Conservation (phyloP, 2,113 vertebrate genomes). For the Choloepus hoffmanni region DNA sequence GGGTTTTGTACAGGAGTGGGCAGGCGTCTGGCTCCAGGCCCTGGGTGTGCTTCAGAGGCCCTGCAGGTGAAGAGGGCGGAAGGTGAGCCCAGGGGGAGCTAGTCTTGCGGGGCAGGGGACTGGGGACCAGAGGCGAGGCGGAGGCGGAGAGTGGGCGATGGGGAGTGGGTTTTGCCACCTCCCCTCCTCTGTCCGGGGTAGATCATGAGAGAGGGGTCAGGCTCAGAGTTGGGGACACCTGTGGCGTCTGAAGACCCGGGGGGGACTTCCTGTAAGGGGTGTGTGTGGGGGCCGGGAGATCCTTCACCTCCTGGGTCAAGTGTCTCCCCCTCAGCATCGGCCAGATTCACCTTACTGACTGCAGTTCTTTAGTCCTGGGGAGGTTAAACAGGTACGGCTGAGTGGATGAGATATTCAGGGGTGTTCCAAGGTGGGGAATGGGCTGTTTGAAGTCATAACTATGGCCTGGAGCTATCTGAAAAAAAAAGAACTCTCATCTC, state of each 20-base stretch:
- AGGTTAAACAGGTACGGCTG: constrained; percentile 34
- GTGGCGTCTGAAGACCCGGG: neutral
- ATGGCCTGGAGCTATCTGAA: neutral
- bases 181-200: neutral
- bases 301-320: neutral
- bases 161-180: neutral
- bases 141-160: neutral
- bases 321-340: neutral
- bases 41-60: neutral
- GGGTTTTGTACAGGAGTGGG: neutral
- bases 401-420: neutral
- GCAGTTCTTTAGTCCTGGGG: constrained; percentile 28
- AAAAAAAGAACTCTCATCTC: no score
- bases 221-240: neutral
- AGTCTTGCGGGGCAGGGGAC: neutral
- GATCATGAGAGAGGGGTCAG: neutral
- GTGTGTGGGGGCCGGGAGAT: neutral
- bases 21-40: no score
- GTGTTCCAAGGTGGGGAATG: neutral
- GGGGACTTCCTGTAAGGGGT: constrained; percentile 42
- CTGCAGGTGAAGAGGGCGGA: neutral
- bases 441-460: neutral
- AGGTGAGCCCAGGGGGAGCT: neutral
- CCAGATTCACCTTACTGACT: neutral
- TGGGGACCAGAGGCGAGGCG: neutral